Conservation (phyloP, 2,797 vertebrate species). For the Betta splendens region DNA sequence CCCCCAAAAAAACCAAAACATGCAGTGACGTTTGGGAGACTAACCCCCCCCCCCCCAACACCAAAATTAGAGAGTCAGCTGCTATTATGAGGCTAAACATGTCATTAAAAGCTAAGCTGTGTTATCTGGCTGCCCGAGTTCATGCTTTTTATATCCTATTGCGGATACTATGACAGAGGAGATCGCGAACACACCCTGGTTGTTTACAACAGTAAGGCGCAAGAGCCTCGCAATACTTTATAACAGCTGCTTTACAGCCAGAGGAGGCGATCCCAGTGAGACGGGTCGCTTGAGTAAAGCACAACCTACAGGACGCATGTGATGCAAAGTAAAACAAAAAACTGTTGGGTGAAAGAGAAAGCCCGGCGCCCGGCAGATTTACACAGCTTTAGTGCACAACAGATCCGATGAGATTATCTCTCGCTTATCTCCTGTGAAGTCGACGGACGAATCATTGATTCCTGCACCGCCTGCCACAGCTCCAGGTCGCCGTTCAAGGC, state of each 20-base stretch:
- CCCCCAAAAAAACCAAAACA: conserved; percentile 35
- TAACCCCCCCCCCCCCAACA: conserved; percentile 42
- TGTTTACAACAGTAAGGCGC: conserved; percentile 56
- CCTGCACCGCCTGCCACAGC: conserved; percentile 36
- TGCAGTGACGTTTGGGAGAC: conserved; percentile 21
- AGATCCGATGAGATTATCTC: conserved; percentile 75
- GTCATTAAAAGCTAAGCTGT: conserved; percentile 65
- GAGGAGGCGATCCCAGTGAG: not conserved
- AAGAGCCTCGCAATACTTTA: conserved; percentile 17
- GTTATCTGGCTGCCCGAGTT: conserved; percentile 52
- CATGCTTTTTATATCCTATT: conserved; percentile 71
- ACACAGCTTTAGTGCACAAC: conserved; percentile 72
- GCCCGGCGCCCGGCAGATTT: conserved; percentile 62
- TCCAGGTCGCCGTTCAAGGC: conserved; percentile 43
- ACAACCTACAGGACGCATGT: not conserved
- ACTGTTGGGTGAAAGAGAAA: conserved; percentile 62
- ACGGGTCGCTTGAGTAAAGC: too few relatives aligned
- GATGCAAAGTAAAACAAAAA: not conserved
- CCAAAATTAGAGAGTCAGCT: conserved; percentile 67
- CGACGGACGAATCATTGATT: conserved; percentile 68
- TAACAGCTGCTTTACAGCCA: conserved; percentile 7
- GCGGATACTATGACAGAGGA: conserved; percentile 51
- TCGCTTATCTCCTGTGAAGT: conserved; percentile 68
- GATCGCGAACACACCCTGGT: conserved; percentile 64
- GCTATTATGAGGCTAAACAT: conserved; percentile 66